Percentiles rank a stretch among this genome's conserved stretches.
These are phyloP conservation scores for Chiropotes sagulatus DNA, from an alignment of 2,797 vertebrate genomes.

Conservation along the genomic window DNA sequence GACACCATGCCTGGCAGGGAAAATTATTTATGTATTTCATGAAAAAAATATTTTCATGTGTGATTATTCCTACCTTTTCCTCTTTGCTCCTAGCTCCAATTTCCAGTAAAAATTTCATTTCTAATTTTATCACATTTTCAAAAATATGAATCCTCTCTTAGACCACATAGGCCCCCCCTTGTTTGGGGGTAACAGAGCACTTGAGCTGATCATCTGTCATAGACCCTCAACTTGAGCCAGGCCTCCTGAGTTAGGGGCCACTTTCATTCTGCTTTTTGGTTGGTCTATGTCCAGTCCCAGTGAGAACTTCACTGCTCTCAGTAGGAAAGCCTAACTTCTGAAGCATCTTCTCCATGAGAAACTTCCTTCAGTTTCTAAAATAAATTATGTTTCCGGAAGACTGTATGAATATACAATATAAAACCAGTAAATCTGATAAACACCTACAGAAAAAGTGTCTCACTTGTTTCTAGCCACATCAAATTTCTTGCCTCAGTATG, in stretches of 20 bases:
- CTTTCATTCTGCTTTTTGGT: neutral
- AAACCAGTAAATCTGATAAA: neutral
- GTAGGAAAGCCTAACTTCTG: neutral
- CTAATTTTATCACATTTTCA: neutral
- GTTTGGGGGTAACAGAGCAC: neutral
- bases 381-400: conserved; percentile 19
- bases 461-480: neutral
- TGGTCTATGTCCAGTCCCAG: neutral
- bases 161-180: neutral
- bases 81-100: neutral
- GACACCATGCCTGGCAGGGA: neutral
- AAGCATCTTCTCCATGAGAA: neutral
- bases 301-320: neutral
- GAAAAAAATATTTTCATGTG: neutral
- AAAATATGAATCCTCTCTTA: neutral
- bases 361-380: neutral
- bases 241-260: neutral
- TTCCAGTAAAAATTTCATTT: neutral
- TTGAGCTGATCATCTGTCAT: neutral
- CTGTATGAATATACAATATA: neutral
- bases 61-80: neutral
- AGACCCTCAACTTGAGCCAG: neutral
- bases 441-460: neutral
- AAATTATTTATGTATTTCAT: neutral
- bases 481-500: neutral